Percentiles rank a stretch among this genome's conserved stretches.
Conservation (phyloP, 2,797 vertebrate genomes). For the Hoplostethus mediterraneus region DNA sequence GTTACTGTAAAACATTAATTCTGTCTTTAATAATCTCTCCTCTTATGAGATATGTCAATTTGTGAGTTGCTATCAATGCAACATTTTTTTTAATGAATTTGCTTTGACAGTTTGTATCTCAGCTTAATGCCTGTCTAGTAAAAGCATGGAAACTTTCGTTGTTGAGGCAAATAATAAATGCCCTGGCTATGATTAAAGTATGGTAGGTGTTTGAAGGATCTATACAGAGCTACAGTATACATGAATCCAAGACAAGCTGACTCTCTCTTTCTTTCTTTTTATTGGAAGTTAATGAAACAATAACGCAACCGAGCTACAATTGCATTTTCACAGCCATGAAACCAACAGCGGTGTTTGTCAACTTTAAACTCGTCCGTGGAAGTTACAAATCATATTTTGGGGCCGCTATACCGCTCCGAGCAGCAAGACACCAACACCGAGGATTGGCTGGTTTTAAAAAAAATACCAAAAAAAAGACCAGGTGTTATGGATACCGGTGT, state of each 20-base stretch:
- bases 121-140: not conserved
- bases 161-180: not conserved
- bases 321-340: slow-evolving; percentile 41
- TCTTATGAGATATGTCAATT: slow-evolving; percentile 14
- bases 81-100: no score
- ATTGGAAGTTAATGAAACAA: slow-evolving; percentile 75
- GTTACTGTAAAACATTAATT: no score
- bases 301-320: slow-evolving; percentile 48
- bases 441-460: not conserved
- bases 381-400: slow-evolving; percentile 44
- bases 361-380: slow-evolving; percentile 30
- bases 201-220: slow-evolving; percentile 35
- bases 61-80: no score
- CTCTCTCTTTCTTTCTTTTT: slow-evolving; percentile 35
- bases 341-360: slow-evolving; percentile 27
- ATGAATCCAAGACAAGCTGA: not conserved
- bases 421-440: not conserved
- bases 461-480: no score
- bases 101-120: no score
- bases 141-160: not conserved
- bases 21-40: no score
- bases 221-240: slow-evolving; percentile 2
- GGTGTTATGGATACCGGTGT: not conserved
- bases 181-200: slow-evolving; percentile 18
- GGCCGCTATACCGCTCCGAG: not conserved